phyloP scores from a whole-genome alignment of 2,888 invertebrate genomes.

The Chromoteleia sp. region DNA sequence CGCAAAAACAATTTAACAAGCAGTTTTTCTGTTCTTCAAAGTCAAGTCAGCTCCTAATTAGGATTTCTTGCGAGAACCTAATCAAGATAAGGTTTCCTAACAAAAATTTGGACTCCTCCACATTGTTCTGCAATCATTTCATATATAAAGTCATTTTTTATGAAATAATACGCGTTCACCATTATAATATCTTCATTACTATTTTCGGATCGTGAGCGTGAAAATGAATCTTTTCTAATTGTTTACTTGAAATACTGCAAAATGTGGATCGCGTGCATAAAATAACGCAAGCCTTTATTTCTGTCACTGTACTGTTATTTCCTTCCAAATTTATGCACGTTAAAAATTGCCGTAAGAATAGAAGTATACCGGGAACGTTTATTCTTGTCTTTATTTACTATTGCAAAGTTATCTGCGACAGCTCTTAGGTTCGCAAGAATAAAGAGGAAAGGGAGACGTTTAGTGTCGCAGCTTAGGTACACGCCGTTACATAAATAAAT shows the following conservation, averaged over 20 bases:
- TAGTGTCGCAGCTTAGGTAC: conserved; percentile 34
- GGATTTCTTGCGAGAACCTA: no score
- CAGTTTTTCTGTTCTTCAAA: no score
- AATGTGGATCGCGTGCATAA: not conserved
- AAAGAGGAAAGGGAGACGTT: conserved; percentile 46
- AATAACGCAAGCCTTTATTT: conserved; percentile 1
- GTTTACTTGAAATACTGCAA: not conserved
- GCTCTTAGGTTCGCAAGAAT: conserved; percentile 32
- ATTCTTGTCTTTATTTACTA: conserved; percentile 51
- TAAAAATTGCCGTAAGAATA: conserved; percentile 43
- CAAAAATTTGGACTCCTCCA: no score
- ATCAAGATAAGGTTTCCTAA: no score
- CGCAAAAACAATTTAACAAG: no score
- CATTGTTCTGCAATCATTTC: no score
- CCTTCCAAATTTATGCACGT: conserved; percentile 29
- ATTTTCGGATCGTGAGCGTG: no score
- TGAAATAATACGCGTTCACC: no score
- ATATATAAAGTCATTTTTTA: no score
- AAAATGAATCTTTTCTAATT: no score
- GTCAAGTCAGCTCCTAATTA: no score
- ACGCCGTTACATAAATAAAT: conserved; percentile 48
- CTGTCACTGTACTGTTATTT: not conserved
- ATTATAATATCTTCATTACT: no score
- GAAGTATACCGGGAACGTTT: conserved; percentile 42
- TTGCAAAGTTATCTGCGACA: conserved; percentile 52